Conservation (phyloP, 2,888 invertebrate species). For the Dicranocentrus wangi region DNA sequence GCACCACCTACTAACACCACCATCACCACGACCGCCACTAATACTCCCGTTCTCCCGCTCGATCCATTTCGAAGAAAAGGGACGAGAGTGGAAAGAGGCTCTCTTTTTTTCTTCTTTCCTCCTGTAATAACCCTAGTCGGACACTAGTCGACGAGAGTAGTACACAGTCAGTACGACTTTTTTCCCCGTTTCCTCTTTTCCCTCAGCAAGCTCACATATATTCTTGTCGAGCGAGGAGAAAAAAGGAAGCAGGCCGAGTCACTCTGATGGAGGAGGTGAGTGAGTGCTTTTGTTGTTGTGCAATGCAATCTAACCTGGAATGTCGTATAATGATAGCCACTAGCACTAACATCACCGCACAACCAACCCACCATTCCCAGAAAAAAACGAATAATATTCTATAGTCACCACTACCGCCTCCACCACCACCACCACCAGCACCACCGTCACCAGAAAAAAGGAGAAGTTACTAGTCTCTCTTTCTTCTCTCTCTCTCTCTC, state of each 20-base stretch:
- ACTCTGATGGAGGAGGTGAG: conserved; percentile 5
- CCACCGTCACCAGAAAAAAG: neutral
- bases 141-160: too few species aligned
- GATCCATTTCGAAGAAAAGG: conserved; percentile 25
- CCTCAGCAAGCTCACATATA: conserved; percentile 21
- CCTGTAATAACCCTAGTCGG: conserved; percentile 3
- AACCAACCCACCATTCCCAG: neutral
- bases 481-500: neutral
- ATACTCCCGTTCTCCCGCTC: conserved; percentile 9
- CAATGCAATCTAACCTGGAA: conserved; percentile 18
- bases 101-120: conserved; percentile 44
- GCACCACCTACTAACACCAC: too few species aligned
- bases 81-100: conserved; percentile 7
- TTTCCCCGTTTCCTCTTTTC: conserved; percentile 11
- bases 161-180: conserved; percentile 4
- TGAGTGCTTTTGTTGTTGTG: conserved; percentile 37
- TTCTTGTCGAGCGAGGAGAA: neutral
- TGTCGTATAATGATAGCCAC: conserved; percentile 29
- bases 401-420: neutral
- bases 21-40: too few species aligned
- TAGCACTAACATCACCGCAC: conserved; percentile 12
- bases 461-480: neutral
- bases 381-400: neutral
- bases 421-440: neutral
- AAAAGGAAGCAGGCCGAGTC: conserved; percentile 4